Evolutionary conservation across 64 coral and sea anemone genomes (phyloP), one percentile per base, ranked within the genome.

Genomic region (Hydrozoanthus tunicans): DNA sequence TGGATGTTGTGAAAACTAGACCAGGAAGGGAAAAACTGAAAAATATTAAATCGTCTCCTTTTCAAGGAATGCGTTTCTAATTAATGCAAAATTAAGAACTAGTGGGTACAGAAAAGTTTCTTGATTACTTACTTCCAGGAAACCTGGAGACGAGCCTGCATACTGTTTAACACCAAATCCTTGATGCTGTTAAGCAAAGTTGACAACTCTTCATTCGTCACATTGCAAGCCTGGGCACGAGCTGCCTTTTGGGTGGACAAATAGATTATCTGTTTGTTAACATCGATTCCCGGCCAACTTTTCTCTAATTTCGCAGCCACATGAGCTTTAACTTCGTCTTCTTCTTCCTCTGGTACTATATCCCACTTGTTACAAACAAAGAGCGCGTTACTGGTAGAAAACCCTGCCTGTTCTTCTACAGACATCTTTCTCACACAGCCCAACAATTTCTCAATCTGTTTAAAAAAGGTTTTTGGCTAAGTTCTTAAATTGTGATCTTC

Each of bases 171-270:
- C 7, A 78, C 71, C 53, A 90, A 63, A 53, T 11, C 9, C 15
- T 60, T 55, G 77, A 77, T 90, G 17, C 56, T 82, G 60, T 68
- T 58, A 54, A 79, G 61, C 15, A 91, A 67, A 23, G 13, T 56
- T 2, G 90, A 59, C 23, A 82, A 81, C 3, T 91, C 90, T 56
- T 67, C 20, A 58, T 73, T 91, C 53, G 72, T 43, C 15, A 91
- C 56, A 7, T 64, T 52, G 60, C 7, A 91, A 17, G 53, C 57
- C 66, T 82, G 90, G 6, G 63, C 79, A 4, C 3, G 62, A 17
- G 56, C 5, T 20, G 90, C 90, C 51, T 91, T 91, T 57, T 15
- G 53, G 12, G 90, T 91, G 52, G 90, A 91, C 59, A 91, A 55
- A 13, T 54, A 68, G 23, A 91, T 82, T 12, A 81, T 71, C 15